phyloP scores from a whole-genome alignment of 1,140 invertebrate species.

The Procambarus clarkii region DNA sequence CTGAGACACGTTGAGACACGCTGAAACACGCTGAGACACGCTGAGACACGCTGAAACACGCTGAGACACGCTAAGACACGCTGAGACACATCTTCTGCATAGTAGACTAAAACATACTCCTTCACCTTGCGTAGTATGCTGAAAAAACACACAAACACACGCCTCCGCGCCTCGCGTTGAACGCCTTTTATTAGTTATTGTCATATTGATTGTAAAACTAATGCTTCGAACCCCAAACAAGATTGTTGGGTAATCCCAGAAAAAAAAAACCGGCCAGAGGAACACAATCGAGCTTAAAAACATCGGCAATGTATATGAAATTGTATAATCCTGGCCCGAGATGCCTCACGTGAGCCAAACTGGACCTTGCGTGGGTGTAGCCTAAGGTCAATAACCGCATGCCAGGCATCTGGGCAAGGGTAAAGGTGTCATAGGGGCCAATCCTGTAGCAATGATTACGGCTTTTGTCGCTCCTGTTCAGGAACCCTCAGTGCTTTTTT shows the following conservation, averaged over 20 bases:
- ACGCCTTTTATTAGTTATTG: constrained; percentile 19
- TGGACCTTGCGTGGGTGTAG: not conserved
- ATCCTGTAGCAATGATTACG: constrained; percentile 23
- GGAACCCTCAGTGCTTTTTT: not conserved
- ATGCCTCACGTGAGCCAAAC: not conserved
- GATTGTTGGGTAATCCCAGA: constrained; percentile 25
- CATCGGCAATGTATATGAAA: constrained; percentile 33
- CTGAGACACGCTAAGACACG: no score
- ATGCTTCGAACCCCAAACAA: constrained; percentile 30
- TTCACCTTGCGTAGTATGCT: no score
- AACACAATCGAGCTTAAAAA: constrained; percentile 29
- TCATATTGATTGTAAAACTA: constrained; percentile 37
- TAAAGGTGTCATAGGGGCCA: constrained; percentile 20
- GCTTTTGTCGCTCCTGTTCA: constrained; percentile 13
- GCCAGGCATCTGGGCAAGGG: not conserved
- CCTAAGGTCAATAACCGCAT: not conserved
- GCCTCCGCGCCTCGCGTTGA: not conserved
- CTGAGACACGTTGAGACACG: no score
- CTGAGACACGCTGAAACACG: no score
- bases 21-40: no score
- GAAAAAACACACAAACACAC: no score
- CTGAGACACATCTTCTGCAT: no score
- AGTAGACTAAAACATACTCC: no score
- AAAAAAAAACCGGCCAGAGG: constrained; percentile 11
- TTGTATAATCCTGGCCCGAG: constrained; percentile 26